Evolutionary conservation across 92 coral and sea anemone species (phyloP), one percentile per base, ranked within the genome.

Genomic region (Actinostola sp.): DNA sequence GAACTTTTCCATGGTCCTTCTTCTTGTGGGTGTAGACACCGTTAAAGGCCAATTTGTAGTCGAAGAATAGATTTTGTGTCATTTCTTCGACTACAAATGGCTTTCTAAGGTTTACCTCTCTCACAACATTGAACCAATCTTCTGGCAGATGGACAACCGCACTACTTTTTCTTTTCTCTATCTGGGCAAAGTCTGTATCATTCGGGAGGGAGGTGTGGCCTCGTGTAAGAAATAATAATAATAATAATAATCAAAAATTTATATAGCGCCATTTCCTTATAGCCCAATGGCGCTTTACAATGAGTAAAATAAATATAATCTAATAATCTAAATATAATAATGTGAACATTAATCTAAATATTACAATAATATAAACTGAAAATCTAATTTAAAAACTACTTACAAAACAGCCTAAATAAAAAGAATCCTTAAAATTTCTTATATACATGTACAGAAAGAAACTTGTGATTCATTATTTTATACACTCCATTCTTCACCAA

Each of bases 201-300:
- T 76, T 83, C 0, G 71, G 65, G 0, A 76, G 73, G 16, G 76
- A 83, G 11, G 88, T 82, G 73, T 76, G 88, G 3, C 78, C 83
- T 5, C 79, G 67, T 7, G 72, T 63, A 0, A 76, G 73, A 33
- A 75, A 70, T n/a, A n/a, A n/a, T n/a, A n/a, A n/a, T n/a, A n/a
- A n/a, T n/a, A n/a, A n/a, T n/a, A n/a, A n/a, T n/a, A n/a, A n/a
- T n/a, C n/a, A n/a, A n/a, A n/a, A n/a, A n/a, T n/a, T n/a, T n/a
- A n/a, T n/a, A n/a, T n/a, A n/a, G n/a, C n/a, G n/a, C n/a, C n/a
- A n/a, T n/a, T n/a, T n/a, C n/a, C n/a, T n/a, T n/a, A n/a, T n/a
- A n/a, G n/a, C n/a, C n/a, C n/a, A n/a, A n/a, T n/a, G n/a, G n/a
- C n/a, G n/a, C n/a, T n/a, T n/a, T n/a, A n/a, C n/a, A n/a, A n/a